A percentile compares a stretch with the other conserved stretches of the same genome.
Evolutionary conservation across 2,113 vertebrate genomes (phyloP).

Genomic region (Chloropsis hardwickii): DNA sequence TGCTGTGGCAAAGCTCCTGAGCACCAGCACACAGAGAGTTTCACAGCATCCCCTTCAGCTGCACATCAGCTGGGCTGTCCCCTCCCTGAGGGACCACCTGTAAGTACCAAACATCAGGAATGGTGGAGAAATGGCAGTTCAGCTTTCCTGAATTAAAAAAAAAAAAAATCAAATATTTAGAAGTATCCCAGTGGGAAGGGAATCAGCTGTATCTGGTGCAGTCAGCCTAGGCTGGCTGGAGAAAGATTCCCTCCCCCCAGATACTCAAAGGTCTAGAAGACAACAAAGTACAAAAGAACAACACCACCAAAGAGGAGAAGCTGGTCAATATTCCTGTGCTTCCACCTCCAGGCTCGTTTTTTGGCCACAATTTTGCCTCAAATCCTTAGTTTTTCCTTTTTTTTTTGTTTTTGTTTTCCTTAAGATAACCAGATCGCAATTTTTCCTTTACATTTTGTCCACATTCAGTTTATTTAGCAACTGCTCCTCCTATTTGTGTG

Average conservation of each 20-base stretch:
- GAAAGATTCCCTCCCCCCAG: background rate
- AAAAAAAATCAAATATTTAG: background rate
- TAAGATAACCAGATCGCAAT: background rate
- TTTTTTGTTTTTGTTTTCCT: background rate
- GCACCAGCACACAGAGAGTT: background rate
- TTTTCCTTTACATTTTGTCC: background rate
- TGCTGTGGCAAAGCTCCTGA: background rate
- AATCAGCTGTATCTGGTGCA: background rate
- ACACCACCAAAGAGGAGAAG: background rate
- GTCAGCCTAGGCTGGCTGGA: background rate
- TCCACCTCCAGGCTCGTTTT: background rate
- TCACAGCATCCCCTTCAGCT: background rate
- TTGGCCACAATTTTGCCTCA: background rate
- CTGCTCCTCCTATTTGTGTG: background rate
- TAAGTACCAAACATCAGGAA: background rate
- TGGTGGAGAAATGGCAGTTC: background rate
- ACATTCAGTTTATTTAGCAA: background rate
- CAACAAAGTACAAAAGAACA: constrained; percentile 9
- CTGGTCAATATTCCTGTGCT: background rate
- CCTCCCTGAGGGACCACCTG: rapidly evolving
- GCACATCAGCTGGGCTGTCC: background rate
- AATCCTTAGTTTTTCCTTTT: background rate
- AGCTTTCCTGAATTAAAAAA: background rate
- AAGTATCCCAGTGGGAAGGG: background rate
- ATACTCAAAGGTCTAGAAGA: background rate